Evolutionary conservation across 1,140 invertebrate genomes (phyloP), one percentile per base, ranked within the genome.

Genomic region (Harlomillsia oculata): DNA sequence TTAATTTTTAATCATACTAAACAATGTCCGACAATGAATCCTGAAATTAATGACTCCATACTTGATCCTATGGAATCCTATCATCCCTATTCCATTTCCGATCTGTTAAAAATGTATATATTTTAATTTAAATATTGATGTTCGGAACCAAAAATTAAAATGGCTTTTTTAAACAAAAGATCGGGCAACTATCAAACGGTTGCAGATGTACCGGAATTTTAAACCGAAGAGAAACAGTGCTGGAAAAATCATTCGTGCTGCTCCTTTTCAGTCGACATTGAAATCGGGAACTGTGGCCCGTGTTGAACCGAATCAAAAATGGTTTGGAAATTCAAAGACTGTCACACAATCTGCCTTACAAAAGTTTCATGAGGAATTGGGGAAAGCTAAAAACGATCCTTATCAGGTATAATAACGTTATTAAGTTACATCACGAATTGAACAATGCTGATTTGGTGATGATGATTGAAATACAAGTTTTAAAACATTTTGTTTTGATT

Each of bases 141-240:
- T n/a, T n/a, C n/a, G n/a, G n/a, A n/a, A n/a, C n/a, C n/a, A n/a
- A n/a, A n/a, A n/a, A 1, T 69, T 90, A n/a, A 84, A 87, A 76
- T 88, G 87, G 29, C 89, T 91, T 1, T 81, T 82, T 0, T 87
- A 88, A 68, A 79, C 84, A 29, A 77, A 95, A 60, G 88, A 91
- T 8, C 91, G 88, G 73, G 81, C 83, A 2, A 99, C 96, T 0
- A 98, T 99, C 48, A 95, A 93, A 70, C 78, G 96, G 37, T 72
- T 99, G 36, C 88, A 94, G 70, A 97, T 97, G 92, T 99, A 99
- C 74, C 84, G 90, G 60, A 94, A 94, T 73, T 91, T 87, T 70
- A 98, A 97, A 76, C 81, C 96, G 5, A 94, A 92, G 70, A 80
- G 95, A 55, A 83, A 98, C 75, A 82, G 78, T 66, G 77, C 76